Percentiles rank a stretch among this genome's conserved stretches.
Conservation (phyloP, 2,113 vertebrate genomes). For the Rhodinocichla rosea region DNA sequence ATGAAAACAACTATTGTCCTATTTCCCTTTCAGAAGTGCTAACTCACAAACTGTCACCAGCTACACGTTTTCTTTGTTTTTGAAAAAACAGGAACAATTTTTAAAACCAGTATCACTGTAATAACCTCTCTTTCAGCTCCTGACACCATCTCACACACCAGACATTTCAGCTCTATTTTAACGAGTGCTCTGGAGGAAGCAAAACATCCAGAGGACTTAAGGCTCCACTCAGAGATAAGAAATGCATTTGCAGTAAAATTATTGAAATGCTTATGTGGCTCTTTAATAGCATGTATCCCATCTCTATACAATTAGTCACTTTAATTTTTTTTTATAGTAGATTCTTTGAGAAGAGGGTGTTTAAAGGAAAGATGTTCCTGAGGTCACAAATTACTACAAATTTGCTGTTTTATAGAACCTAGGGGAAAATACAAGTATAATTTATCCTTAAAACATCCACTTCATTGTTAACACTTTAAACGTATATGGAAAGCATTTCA, state of each 20-base stretch:
- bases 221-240: not conserved
- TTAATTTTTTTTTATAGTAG: not conserved
- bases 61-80: not conserved
- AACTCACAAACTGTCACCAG: not conserved
- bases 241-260: not conserved
- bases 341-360: not conserved
- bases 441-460: not conserved
- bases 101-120: not conserved
- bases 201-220: not conserved
- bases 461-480: not conserved
- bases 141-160: not conserved
- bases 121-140: not conserved
- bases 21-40: not conserved
- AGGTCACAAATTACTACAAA: not conserved
- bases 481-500: not conserved
- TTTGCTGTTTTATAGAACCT: not conserved
- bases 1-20: not conserved
- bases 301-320: not conserved
- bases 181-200: not conserved
- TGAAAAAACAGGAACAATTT: not conserved
- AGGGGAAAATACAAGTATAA: not conserved
- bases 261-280: not conserved
- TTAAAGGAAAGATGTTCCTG: not conserved
- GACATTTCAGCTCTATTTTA: not conserved
- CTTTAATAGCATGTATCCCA: not conserved